These are phyloP conservation scores for Cricetomys ansorgei DNA, from an alignment of 2,113 vertebrate species.

Conservation along the genomic window DNA sequence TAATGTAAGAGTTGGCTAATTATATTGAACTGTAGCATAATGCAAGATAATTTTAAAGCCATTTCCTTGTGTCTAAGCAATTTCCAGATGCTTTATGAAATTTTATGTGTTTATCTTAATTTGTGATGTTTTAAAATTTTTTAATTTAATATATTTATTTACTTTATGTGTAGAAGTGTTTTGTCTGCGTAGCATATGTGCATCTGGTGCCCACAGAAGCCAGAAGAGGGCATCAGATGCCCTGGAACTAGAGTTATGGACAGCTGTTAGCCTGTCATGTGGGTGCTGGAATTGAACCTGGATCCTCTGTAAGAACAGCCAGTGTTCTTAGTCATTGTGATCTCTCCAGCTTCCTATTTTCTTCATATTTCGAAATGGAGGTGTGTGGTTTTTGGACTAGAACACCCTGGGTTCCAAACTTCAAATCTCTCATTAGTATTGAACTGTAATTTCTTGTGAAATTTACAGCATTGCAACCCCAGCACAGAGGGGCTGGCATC, in stretches of 20 bases:
- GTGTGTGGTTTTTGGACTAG: background rate
- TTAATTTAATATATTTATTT: background rate
- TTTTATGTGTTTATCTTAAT: background rate
- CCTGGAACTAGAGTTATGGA: background rate
- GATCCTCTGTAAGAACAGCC: background rate
- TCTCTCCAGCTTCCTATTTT: background rate
- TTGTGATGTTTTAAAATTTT: background rate
- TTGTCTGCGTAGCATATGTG: background rate
- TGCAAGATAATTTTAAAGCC: background rate
- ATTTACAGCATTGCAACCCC: background rate
- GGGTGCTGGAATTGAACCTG: background rate
- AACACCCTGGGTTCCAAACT: background rate
- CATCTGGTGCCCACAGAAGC: background rate
- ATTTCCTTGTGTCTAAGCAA: background rate
- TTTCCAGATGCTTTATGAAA: background rate
- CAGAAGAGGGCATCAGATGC: background rate
- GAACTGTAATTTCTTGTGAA: background rate
- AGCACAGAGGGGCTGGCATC: background rate
- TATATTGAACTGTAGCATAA: background rate
- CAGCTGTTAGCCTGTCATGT: background rate
- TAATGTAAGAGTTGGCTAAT: constrained; percentile 11
- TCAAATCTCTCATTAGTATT: background rate
- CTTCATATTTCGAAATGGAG: background rate
- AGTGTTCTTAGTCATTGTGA: background rate
- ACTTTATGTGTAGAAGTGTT: background rate